phyloP scores from a whole-genome alignment of 2,797 vertebrate genomes.

The Thamnophis elegans region DNA sequence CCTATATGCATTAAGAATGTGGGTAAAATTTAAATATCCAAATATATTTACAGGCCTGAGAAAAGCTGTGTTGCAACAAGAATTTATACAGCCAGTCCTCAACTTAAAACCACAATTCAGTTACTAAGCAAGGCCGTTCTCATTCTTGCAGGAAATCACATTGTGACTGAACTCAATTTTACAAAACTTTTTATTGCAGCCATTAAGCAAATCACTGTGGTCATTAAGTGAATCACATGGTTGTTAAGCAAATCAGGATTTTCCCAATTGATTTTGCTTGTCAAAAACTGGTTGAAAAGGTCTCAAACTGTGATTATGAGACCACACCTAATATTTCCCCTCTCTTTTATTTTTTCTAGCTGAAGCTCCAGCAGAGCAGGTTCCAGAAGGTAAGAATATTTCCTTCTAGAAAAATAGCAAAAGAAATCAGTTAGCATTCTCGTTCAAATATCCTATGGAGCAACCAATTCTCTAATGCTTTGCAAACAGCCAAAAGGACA shows the following conservation, averaged over 20 bases:
- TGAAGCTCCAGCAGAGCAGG: not conserved
- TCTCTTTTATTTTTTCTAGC: not conserved
- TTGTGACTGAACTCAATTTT: not conserved
- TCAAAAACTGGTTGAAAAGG: not conserved
- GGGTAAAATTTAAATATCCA: not conserved
- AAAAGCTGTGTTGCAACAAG: not conserved
- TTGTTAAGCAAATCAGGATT: not conserved
- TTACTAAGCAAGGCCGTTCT: not conserved
- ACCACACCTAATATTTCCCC: not conserved
- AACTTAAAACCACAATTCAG: not conserved
- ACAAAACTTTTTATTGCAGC: not conserved
- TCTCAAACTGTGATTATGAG: not conserved
- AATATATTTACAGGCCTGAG: not conserved
- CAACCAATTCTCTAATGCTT: not conserved
- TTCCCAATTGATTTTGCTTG: not conserved
- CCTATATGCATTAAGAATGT: not conserved
- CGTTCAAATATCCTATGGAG: not conserved
- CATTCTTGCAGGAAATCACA: not conserved
- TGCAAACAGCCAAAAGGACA: not conserved
- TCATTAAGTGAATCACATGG: not conserved
- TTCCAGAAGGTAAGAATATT: conserved; percentile 12
- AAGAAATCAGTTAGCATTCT: not conserved
- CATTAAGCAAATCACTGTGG: not conserved
- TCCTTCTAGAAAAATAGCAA: not conserved
- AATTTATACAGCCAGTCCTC: not conserved